Conservation (phyloP, 2,113 vertebrate genomes). For the Halcyon malimbica region DNA sequence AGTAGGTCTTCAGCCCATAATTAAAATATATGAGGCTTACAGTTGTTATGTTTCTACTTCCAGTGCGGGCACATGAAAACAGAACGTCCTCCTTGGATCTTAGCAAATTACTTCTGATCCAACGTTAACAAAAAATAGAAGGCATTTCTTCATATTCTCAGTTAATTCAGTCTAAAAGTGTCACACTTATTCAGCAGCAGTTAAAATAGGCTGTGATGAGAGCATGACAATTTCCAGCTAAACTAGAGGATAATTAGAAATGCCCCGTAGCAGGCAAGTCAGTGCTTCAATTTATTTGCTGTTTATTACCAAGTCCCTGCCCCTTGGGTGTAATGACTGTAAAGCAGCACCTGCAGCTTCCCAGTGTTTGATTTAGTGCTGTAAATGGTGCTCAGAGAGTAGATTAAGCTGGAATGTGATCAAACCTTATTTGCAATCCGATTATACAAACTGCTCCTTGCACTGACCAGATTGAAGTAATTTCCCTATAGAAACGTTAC, state of each 20-base stretch:
- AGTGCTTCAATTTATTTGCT: slow-evolving; percentile 94
- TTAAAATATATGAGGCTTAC: slow-evolving; percentile 85
- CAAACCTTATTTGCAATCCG: slow-evolving; percentile 98
- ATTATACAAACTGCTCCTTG: slow-evolving; percentile 94
- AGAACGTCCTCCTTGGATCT: slow-evolving; percentile 8
- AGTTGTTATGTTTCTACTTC: slow-evolving; percentile 77
- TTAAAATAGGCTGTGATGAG: slow-evolving; percentile 79
- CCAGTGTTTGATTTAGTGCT: slow-evolving; percentile 89
- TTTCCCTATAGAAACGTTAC: slow-evolving; percentile 90
- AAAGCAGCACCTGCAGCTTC: slow-evolving; percentile 88
- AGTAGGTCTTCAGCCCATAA: slow-evolving; percentile 66
- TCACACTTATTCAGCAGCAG: slow-evolving; percentile 75
- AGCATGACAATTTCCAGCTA: slow-evolving; percentile 83
- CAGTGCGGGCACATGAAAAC: slow-evolving; percentile 69
- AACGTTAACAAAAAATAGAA: not conserved
- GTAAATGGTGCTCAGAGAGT: slow-evolving; percentile 89
- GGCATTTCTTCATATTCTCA: slow-evolving; percentile 67
- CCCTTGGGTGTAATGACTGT: slow-evolving; percentile 91
- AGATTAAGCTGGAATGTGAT: slow-evolving; percentile 97
- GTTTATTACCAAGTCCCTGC: slow-evolving; percentile 90
- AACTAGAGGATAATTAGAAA: slow-evolving; percentile 94
- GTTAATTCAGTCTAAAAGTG: slow-evolving; percentile 80
- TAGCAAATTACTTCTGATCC: slow-evolving; percentile 13
- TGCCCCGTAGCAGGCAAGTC: slow-evolving; percentile 93
- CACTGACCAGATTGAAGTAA: slow-evolving; percentile 91